Evolutionary conservation across 2,888 invertebrate genomes (phyloP).

Genomic region (Dryadula phaetusa): DNA sequence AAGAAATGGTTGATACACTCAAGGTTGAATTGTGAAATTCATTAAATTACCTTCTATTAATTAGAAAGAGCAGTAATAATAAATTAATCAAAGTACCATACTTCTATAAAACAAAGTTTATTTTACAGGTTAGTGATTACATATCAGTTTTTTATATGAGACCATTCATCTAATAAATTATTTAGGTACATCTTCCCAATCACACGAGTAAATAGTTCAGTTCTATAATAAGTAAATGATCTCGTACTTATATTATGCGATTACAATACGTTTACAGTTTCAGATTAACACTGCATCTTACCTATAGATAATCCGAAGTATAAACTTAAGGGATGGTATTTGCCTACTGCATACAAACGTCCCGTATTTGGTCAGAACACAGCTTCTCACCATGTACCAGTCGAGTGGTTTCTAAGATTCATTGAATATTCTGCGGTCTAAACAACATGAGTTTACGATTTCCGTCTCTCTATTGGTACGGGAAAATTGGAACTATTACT

Average conservation of each 20-base stretch:
- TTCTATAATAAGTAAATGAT: no score
- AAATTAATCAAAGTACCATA: not conserved
- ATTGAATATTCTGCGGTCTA: conserved; percentile 30
- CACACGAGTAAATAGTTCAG: no score
- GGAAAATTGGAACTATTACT: conserved; percentile 2
- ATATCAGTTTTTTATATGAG: not conserved
- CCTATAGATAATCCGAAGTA: conserved; percentile 25
- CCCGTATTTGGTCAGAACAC: conserved; percentile 39
- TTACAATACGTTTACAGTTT: not conserved
- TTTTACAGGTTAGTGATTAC: not conserved
- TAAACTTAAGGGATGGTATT: conserved; percentile 35
- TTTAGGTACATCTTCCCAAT: not conserved
- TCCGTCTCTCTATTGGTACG: conserved; percentile 20
- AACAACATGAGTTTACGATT: conserved; percentile 29
- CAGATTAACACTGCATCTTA: conserved; percentile 23
- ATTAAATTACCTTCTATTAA: no score
- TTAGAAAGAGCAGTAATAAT: not conserved
- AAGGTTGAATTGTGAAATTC: no score
- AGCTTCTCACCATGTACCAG: conserved; percentile 33
- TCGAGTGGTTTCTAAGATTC: conserved; percentile 34
- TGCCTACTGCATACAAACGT: conserved; percentile 32
- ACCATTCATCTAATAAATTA: not conserved
- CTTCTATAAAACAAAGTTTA: no score
- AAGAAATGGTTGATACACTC: not conserved
- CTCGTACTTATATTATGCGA: no score